These are phyloP conservation scores for Sinocyclocheilus rhinocerous DNA, from an alignment of 2,113 vertebrate species.

Conservation along the genomic window DNA sequence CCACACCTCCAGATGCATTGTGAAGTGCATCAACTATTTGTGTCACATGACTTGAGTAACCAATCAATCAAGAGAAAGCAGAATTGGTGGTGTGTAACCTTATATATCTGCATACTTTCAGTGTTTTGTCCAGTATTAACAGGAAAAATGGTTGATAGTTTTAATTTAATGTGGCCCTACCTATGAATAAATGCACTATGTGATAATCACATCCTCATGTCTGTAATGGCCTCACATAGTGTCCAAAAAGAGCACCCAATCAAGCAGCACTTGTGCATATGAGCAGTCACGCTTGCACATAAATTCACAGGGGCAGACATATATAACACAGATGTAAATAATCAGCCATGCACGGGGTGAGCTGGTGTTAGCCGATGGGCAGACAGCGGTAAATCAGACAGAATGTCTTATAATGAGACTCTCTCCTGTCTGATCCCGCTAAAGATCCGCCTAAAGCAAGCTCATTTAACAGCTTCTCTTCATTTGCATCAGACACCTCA, in stretches of 20 bases:
- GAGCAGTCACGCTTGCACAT: not conserved
- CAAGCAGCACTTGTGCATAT: not conserved
- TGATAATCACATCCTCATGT: not conserved
- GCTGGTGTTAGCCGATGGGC: slow-evolving; percentile 17
- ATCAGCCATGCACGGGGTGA: not conserved
- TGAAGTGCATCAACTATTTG: not conserved
- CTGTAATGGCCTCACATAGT: not conserved
- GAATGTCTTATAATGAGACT: slow-evolving; percentile 16
- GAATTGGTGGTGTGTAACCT: not conserved
- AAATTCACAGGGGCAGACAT: not conserved
- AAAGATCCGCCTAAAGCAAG: slow-evolving; percentile 7
- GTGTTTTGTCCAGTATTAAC: not conserved
- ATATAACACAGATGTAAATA: slow-evolving; percentile 22
- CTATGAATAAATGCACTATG: not conserved
- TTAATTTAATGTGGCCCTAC: not conserved
- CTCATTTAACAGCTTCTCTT: slow-evolving; percentile 26
- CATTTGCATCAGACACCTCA: slow-evolving; percentile 31
- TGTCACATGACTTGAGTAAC: not conserved
- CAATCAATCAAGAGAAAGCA: not conserved
- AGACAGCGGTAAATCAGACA: slow-evolving; percentile 32
- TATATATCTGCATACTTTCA: not conserved
- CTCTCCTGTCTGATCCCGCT: slow-evolving; percentile 6
- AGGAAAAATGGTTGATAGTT: too few species aligned
- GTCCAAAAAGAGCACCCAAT: not conserved
- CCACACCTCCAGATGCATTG: not conserved